phyloP scores from a whole-genome alignment of 1,140 invertebrate species.

The Harlomillsia oculata region DNA sequence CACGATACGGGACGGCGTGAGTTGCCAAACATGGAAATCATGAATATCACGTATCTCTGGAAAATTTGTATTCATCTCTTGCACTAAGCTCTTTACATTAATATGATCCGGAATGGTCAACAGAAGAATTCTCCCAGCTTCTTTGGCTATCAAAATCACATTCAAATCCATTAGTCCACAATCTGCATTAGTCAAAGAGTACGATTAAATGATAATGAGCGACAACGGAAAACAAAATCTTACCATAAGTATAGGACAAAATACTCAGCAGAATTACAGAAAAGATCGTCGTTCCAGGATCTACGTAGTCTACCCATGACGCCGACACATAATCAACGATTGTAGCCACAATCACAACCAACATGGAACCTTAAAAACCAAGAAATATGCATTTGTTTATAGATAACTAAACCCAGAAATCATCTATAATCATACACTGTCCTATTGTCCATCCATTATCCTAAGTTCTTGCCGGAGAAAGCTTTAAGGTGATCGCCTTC shows the following conservation, averaged over 20 bases:
- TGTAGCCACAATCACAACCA: no score
- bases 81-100: constrained; percentile 47
- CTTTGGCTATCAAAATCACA: constrained; percentile 50
- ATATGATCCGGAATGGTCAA: constrained; percentile 73
- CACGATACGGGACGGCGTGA: constrained; percentile 58
- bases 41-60: constrained; percentile 68
- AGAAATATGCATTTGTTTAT: no score
- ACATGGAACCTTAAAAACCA: no score
- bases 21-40: constrained; percentile 70
- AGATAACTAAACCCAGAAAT: no score
- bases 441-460: no score
- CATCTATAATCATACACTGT: no score
- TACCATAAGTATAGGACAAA: constrained; percentile 58
- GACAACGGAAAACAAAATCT: background rate
- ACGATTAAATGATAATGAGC: background rate
- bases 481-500: no score
- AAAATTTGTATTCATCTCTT: constrained; percentile 55
- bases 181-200: background rate
- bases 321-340: no score
- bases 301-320: constrained; percentile 54
- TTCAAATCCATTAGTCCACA: background rate
- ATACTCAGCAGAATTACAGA: constrained; percentile 52
- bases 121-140: constrained; percentile 64
- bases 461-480: no score
- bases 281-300: constrained; percentile 58